A percentile compares a stretch with the other conserved stretches of the same genome.
Conservation (phyloP, 2,113 vertebrate species). For the Callipepla californica region DNA sequence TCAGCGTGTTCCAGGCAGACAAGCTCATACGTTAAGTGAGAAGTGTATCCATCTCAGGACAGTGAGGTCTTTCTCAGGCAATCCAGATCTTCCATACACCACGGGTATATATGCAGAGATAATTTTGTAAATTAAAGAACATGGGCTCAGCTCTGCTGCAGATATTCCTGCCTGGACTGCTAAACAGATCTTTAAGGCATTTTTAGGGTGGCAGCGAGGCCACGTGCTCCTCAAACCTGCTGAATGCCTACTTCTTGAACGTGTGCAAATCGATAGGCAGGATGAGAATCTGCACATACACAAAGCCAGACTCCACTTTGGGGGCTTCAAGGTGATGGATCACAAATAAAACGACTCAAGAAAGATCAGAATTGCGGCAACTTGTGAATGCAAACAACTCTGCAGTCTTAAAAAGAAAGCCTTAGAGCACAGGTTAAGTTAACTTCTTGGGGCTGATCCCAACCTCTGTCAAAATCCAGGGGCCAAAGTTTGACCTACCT, state of each 20-base stretch:
- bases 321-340: not conserved
- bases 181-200: not conserved
- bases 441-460: not conserved
- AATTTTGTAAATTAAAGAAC: not conserved
- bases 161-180: not conserved
- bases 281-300: not conserved
- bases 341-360: not conserved
- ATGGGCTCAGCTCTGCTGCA: not conserved
- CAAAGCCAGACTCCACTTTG: not conserved
- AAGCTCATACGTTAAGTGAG: not conserved
- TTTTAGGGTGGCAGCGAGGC: not conserved
- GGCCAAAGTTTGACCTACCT: constrained; percentile 77
- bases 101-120: not conserved
- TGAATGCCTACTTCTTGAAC: not conserved
- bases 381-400: not conserved
- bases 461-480: not conserved
- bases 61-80: not conserved
- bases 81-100: not conserved
- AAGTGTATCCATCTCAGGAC: not conserved
- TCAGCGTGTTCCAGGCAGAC: not conserved
- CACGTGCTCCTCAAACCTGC: not conserved
- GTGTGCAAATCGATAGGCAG: not conserved
- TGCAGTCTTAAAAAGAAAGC: not conserved
- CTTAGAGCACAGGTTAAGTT: not conserved
- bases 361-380: not conserved